Evolutionary conservation across 2,888 invertebrate species (phyloP), one percentile per base, ranked within the genome.

Genomic region (Gryllus longicercus): DNA sequence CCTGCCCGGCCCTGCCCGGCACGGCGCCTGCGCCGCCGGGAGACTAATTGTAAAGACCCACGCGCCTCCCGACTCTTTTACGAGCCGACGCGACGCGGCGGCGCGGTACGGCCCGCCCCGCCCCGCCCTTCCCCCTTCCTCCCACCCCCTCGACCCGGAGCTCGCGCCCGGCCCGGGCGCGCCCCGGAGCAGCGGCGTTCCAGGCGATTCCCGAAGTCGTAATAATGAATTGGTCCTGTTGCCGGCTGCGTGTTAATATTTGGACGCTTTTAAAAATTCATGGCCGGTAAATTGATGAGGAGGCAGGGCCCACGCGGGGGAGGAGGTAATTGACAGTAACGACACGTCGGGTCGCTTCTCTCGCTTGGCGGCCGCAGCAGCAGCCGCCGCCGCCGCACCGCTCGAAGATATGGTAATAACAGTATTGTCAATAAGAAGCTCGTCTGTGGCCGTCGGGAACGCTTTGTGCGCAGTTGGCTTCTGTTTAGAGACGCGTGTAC

Each of bases 211-310:
- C 63, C n/a, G 63, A n/a, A 63, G 63, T 63, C 63, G 63, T 63
- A 63, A 63, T 63, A 63, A 63, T 63, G 63, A 63, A 63, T 63
- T 63, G 63, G 63, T 63, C 63, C 63, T 63, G 63, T 63, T 63
- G 63, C 63, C 63, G 63, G n/a, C 63, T n/a, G 16, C n/a, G 63
- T 63, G 63, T 63, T 16, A 63, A 16, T 16, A 63, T 63, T n/a
- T 63, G 63, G 63, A 63, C 63, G 63, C 63, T 14, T 14, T n/a
- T 63, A 5, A 63, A 63, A 63, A 63, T 63, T 14, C 16, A 63
- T 63, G 63, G 63, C 11, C 4, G 8, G 63, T 63, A 63, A 63
- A 63, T 63, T 63, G 63, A 16, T 12, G 63, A 63, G 63, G 8
- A 14, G 63, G n/a, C 63, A 3, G 63, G n/a, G 1, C n/a, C 51